Base-by-base conservation (phyloP, 2,113 vertebrate species). In the Cygnus buccinator region DNA sequence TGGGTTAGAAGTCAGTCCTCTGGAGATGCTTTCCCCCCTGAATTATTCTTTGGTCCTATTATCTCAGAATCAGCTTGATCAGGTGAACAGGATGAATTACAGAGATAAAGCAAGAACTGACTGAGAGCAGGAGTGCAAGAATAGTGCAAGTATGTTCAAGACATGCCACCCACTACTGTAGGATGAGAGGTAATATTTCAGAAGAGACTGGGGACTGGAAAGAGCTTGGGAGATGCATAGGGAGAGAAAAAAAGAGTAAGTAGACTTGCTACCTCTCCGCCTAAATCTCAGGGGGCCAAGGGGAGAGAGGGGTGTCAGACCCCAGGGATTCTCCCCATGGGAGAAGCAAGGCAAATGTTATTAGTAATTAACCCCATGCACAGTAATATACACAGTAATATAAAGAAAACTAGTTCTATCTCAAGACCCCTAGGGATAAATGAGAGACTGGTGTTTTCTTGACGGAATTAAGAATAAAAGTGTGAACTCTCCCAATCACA, bases 331-430 rank as follows among this genome's bases (percentile, higher is more conserved):
- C 23, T 62, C 37, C 16, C 17, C 6, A 55, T 4, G 7, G 54
- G 22, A 5, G 11, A 79, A 68, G 11, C 23, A 52, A 39, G 8
- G 50, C 6, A 31, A 73, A 57, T 22, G 9, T 3, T 23, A 31
- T 22, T 9, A 50, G 31, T 63, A 29, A 57, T n/a, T 10, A 74
- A 48, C 2, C 9, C 6, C 46, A 54, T 23, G 11, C 11, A 48
- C 11, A 20, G 0, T 50, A 31, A 67, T 21, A 3, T 20, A 4
- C 11, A 48, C 11, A 20, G 0, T 50, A 31, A 67, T 21, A 3
- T 20, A 4, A 44, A 13, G 52, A 44, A 79, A 67, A 77, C 12
- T 31, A n/a, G 3, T 18, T 81, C 10, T 48, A 37, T 8, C 18
- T 59, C 11, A 48, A 23, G 28, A 61, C 10, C 1, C 54, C 10